phyloP scores from a whole-genome alignment of 2,797 vertebrate species.

The Agapornis canus region DNA sequence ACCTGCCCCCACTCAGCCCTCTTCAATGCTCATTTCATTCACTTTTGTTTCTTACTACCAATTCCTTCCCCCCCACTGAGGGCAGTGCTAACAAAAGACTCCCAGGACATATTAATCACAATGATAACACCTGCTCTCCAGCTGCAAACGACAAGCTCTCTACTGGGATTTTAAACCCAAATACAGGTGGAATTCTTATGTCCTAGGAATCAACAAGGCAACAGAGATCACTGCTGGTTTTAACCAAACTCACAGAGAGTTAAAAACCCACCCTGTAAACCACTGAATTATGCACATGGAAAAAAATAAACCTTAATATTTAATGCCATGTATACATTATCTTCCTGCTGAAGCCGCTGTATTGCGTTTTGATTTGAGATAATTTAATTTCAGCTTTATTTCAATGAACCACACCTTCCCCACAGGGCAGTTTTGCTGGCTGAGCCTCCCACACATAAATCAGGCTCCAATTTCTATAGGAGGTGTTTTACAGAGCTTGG shows the following conservation, averaged over 20 bases:
- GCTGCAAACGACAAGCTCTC: background rate
- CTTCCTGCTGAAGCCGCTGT: constrained; percentile 83
- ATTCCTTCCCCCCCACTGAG: background rate
- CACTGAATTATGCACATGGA: constrained; percentile 55
- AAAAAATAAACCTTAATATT: constrained; percentile 83
- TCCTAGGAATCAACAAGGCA: background rate
- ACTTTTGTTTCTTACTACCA: background rate
- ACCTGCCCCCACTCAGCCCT: background rate
- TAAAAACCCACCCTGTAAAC: background rate
- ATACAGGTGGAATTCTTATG: background rate
- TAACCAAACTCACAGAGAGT: background rate
- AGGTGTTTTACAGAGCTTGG: constrained; percentile 40
- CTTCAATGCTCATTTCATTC: background rate
- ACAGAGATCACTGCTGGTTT: background rate
- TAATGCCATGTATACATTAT: constrained; percentile 82
- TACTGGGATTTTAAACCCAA: background rate
- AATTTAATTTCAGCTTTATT: constrained; percentile 87
- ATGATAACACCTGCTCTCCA: background rate
- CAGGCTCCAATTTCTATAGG: constrained; percentile 72
- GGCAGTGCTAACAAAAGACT: background rate
- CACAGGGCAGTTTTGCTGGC: constrained; percentile 62
- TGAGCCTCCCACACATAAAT: constrained; percentile 70
- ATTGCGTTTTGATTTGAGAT: constrained; percentile 82
- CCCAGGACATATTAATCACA: background rate
- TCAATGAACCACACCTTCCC: constrained; percentile 74